phyloP scores from a whole-genome alignment of 2,113 vertebrate genomes.

The Lampris incognitus region DNA sequence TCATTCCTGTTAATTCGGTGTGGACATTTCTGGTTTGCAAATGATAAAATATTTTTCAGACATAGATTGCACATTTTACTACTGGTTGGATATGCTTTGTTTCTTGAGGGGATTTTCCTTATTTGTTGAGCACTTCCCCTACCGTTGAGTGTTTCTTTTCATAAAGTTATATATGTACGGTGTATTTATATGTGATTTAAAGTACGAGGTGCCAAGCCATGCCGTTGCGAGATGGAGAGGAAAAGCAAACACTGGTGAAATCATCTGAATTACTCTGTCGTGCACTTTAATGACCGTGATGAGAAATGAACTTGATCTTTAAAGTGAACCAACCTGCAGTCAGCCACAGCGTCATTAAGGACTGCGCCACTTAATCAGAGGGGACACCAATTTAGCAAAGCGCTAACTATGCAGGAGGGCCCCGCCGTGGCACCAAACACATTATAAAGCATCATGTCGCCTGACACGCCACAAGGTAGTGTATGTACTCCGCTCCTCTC shows the following conservation, averaged over 20 bases:
- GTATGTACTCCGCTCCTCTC: conserved; percentile 22
- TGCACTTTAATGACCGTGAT: conserved; percentile 73
- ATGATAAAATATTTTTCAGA: too few relatives aligned
- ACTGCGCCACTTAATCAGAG: conserved; percentile 77
- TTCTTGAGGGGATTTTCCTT: too few relatives aligned
- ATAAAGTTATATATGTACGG: too few relatives aligned
- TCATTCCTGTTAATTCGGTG: too few relatives aligned
- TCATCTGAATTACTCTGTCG: conserved; percentile 67
- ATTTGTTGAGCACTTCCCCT: too few relatives aligned
- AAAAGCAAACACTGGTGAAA: conserved; percentile 35
- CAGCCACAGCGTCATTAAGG: conserved; percentile 68
- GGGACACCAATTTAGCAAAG: conserved; percentile 65
- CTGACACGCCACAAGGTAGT: conserved; percentile 33
- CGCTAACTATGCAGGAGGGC: conserved; percentile 70
- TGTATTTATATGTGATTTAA: not conserved
- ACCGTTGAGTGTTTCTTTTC: too few relatives aligned
- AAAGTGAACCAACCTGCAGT: conserved; percentile 70
- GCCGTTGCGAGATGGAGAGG: not conserved
- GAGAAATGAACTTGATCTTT: conserved; percentile 84
- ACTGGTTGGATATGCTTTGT: too few relatives aligned
- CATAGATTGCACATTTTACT: too few relatives aligned
- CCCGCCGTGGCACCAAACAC: conserved; percentile 55
- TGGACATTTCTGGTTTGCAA: too few relatives aligned
- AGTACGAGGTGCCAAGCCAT: not conserved
- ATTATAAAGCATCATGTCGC: conserved; percentile 53